Evolutionary conservation across 2,113 vertebrate species (phyloP).

Genomic region (Vicugna pacos): DNA sequence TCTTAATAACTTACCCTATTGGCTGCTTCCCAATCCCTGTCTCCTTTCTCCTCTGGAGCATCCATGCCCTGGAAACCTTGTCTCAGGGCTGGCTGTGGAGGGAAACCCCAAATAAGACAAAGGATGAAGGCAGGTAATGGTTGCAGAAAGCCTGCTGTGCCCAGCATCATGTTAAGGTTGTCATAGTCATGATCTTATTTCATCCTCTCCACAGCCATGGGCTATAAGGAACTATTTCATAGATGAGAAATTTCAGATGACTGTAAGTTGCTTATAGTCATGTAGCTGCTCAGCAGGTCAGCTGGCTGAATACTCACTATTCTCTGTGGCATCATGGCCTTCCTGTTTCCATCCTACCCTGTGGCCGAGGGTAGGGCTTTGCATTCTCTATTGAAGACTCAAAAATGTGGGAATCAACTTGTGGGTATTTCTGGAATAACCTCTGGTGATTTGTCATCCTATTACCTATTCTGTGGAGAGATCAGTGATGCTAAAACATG

Average conservation of each 20-base stretch:
- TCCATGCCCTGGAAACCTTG: background rate
- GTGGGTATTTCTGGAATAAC: background rate
- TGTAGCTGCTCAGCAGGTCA: background rate
- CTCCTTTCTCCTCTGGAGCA: background rate
- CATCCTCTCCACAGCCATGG: background rate
- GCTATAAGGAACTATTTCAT: background rate
- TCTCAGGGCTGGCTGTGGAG: background rate
- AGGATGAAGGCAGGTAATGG: background rate
- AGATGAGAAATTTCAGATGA: background rate
- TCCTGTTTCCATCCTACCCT: background rate
- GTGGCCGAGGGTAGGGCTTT: background rate
- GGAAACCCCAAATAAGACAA: background rate
- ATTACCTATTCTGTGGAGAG: background rate
- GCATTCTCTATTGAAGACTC: background rate
- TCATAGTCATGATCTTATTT: background rate
- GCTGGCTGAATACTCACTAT: background rate
- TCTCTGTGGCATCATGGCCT: background rate
- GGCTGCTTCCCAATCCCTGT: background rate
- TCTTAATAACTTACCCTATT: rapidly evolving
- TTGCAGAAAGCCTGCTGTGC: background rate
- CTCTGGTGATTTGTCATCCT: background rate
- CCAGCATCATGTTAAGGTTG: background rate
- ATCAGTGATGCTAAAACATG: background rate
- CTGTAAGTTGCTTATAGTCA: background rate
- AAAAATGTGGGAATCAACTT: background rate